Conservation (phyloP, 2,888 invertebrate genomes). For the Cephus sareptanus region DNA sequence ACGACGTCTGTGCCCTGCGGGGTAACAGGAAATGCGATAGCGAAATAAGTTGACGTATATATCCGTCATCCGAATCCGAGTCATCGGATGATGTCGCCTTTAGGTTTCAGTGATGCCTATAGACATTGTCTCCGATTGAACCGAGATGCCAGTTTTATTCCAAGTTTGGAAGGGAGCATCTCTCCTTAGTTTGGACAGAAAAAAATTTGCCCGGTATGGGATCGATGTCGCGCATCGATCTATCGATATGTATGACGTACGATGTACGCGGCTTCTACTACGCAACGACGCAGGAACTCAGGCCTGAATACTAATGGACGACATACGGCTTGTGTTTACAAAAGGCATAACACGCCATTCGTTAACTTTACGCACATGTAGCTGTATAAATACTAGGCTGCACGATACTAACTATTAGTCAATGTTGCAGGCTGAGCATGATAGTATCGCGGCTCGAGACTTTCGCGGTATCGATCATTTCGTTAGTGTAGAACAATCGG, state of each 20-base stretch:
- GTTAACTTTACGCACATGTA: background rate
- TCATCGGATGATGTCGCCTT: background rate
- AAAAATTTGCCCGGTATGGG: background rate
- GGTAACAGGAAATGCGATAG: too few relatives aligned
- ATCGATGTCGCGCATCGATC: background rate
- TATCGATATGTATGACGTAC: background rate
- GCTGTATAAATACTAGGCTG: background rate
- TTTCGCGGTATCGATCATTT: background rate
- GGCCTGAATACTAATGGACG: slow-evolving; percentile 11
- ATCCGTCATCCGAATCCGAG: too few relatives aligned
- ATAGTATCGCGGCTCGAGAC: background rate
- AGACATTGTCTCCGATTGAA: too few relatives aligned
- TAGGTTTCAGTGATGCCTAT: background rate
- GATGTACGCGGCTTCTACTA: background rate
- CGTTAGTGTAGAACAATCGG: background rate
- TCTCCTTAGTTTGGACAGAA: background rate
- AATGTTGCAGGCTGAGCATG: background rate
- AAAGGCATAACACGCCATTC: slow-evolving; percentile 4
- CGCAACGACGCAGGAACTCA: background rate
- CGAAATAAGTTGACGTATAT: background rate
- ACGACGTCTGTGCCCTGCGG: background rate
- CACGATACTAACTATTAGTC: background rate
- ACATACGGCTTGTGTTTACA: slow-evolving; percentile 19
- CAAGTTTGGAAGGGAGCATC: background rate
- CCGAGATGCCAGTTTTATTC: background rate